phyloP scores from a whole-genome alignment of 2,888 invertebrate species.

The Ditula angustiorana region DNA sequence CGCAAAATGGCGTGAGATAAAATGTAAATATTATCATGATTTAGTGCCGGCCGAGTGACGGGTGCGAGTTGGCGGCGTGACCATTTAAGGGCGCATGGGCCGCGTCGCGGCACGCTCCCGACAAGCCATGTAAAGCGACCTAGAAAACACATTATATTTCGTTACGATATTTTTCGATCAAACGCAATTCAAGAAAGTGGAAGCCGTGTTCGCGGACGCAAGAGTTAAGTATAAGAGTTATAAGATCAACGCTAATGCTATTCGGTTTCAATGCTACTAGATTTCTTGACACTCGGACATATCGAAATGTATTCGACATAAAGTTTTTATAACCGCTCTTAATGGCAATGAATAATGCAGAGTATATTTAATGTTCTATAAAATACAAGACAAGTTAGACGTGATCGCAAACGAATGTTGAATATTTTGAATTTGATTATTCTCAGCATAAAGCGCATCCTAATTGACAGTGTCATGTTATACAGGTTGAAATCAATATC shows the following conservation, averaged over 20 bases:
- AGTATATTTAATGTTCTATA: conserved; percentile 23
- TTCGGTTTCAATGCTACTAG: conserved; percentile 39
- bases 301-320: conserved; percentile 11
- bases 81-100: conserved; percentile 74
- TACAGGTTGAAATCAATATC: neutral
- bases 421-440: neutral
- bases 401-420: neutral
- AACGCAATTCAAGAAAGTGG: neutral
- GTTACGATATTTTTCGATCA: conserved; percentile 13
- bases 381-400: neutral
- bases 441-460: neutral
- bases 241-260: neutral
- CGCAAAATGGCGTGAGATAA: conserved; percentile 58
- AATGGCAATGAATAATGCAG: conserved; percentile 38
- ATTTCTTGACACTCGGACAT: conserved; percentile 24
- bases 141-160: conserved; percentile 41
- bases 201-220: neutral
- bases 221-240: neutral
- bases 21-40: conserved; percentile 73
- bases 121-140: conserved; percentile 62
- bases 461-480: neutral
- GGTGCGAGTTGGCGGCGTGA: conserved; percentile 63
- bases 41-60: conserved; percentile 56
- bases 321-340: conserved; percentile 31
- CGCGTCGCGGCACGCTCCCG: conserved; percentile 56